These are phyloP conservation scores for Excalfactoria chinensis DNA, from an alignment of 2,113 vertebrate species.

Conservation along the genomic window DNA sequence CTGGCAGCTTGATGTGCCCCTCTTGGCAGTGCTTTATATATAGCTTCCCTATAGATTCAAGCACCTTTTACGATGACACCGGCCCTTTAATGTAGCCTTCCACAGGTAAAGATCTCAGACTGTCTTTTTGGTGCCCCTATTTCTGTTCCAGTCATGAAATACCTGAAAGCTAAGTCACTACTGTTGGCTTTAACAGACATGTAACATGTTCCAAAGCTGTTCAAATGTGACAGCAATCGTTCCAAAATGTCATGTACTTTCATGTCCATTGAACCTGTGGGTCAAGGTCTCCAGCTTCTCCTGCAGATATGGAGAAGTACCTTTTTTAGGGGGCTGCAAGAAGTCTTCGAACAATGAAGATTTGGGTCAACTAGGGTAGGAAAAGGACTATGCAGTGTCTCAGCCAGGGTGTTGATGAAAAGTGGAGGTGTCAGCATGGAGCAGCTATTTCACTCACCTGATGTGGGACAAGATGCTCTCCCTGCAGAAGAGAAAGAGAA, in stretches of 20 bases:
- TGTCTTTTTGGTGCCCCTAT: not conserved
- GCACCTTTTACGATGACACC: not conserved
- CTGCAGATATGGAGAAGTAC: not conserved
- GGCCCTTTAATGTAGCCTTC: not conserved
- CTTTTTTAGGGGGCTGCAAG: not conserved
- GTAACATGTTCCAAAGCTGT: not conserved
- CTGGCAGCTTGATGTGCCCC: not conserved
- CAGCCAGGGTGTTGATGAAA: not conserved
- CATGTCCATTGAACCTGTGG: not conserved
- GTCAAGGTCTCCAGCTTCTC: not conserved
- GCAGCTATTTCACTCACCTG: slow-evolving; percentile 33
- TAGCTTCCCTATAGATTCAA: not conserved
- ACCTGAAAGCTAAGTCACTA: not conserved
- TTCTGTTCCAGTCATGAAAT: not conserved
- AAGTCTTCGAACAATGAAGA: not conserved
- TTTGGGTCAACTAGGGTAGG: not conserved
- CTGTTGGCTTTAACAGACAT: not conserved
- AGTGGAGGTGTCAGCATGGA: not conserved
- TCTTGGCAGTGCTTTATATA: not conserved
- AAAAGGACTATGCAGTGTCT: not conserved
- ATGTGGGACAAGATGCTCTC: not conserved
- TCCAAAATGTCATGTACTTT: not conserved
- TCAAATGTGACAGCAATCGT: not conserved
- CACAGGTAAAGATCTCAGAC: not conserved
- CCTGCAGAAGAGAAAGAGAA: not conserved